These are phyloP conservation scores for Synaphobranchus kaupii DNA, from an alignment of 2,797 vertebrate genomes.

Conservation along the genomic window DNA sequence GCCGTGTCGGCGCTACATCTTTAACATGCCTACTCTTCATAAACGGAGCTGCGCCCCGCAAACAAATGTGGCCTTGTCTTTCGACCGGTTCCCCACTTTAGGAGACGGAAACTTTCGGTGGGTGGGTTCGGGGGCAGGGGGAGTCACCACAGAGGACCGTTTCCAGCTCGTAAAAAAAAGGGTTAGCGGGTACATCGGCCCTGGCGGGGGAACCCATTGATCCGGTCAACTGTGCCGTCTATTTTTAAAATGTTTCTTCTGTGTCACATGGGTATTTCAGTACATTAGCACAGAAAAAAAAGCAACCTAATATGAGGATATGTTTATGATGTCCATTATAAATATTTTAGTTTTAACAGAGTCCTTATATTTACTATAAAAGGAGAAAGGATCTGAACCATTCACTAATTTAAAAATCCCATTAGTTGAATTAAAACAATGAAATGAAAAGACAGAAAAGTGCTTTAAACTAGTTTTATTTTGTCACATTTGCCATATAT, in stretches of 20 bases:
- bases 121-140: neutral
- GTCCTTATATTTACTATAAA: neutral
- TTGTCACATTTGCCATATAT: neutral
- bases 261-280: conserved; percentile 1
- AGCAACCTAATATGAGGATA: neutral
- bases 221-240: neutral
- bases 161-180: neutral
- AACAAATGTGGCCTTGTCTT: conserved; percentile 29
- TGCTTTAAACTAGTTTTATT: neutral
- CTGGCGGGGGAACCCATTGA: neutral
- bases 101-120: conserved; percentile 21
- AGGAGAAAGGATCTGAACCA: neutral
- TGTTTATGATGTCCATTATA: neutral
- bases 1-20: conserved; percentile 31
- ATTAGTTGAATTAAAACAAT: neutral
- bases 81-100: conserved; percentile 20
- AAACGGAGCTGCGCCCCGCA: conserved; percentile 29
- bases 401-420: neutral
- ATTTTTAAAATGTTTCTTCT: conserved; percentile 1
- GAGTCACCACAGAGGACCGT: neutral
- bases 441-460: neutral
- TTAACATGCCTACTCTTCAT: conserved; percentile 37
- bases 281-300: neutral
- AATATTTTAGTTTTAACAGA: neutral
- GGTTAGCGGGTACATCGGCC: neutral